Conservation (phyloP, 2,888 invertebrate species). For the Drosophila eohydei region DNA sequence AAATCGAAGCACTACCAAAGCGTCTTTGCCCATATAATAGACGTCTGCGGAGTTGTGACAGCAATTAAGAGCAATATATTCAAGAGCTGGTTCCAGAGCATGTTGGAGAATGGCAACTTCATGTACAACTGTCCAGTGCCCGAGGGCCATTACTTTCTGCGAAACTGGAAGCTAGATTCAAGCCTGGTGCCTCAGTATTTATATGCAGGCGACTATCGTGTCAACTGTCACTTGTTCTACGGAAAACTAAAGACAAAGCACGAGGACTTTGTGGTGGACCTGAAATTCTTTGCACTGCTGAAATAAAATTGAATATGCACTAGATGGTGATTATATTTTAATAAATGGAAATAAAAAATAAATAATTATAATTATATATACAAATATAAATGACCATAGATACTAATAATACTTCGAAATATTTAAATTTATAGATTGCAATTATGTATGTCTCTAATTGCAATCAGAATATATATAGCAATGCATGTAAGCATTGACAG, state of each 20-base stretch:
- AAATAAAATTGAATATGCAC: neutral
- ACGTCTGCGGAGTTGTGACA: constrained; percentile 58
- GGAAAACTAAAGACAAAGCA: constrained; percentile 60
- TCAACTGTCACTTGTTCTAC: constrained; percentile 52
- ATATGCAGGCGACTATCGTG: constrained; percentile 58
- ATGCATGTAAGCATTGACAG: neutral
- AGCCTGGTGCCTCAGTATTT: constrained; percentile 49
- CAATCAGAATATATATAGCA: neutral
- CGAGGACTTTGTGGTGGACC: constrained; percentile 53
- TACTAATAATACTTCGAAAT: too few species aligned
- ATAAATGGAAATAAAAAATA: neutral
- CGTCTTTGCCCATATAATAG: constrained; percentile 58
- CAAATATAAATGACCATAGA: too few species aligned
- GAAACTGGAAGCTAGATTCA: constrained; percentile 51
- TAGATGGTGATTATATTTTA: neutral
- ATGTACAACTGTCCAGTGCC: constrained; percentile 67
- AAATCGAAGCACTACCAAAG: constrained; percentile 60
- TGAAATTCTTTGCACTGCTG: constrained; percentile 45
- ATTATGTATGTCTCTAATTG: neutral
- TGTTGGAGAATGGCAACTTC: constrained; percentile 65
- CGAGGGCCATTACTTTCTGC: constrained; percentile 53
- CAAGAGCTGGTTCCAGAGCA: constrained; percentile 62
- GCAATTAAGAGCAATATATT: constrained; percentile 54
- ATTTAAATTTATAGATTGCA: neutral
- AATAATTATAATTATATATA: too few species aligned